Conservation (phyloP, 2,797 vertebrate species). For the Nyctibius grandis region DNA sequence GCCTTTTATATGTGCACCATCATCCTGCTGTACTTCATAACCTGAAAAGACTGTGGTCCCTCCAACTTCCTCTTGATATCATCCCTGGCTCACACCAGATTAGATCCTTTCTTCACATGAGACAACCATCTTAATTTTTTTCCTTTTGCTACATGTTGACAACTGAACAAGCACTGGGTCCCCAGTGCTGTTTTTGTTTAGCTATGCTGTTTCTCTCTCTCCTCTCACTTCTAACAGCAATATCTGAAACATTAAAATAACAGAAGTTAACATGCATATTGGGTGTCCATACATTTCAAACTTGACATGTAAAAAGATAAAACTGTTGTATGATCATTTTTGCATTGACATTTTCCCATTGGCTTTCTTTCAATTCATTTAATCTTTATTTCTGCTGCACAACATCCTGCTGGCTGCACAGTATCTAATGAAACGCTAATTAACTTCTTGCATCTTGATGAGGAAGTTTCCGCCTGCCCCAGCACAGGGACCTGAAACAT, state of each 20-base stretch:
- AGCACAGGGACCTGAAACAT: neutral
- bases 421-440: conserved; percentile 33
- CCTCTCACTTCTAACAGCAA: neutral
- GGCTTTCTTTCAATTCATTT: neutral
- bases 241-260: neutral
- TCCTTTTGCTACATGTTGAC: neutral
- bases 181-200: neutral
- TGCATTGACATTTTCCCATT: neutral
- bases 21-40: neutral
- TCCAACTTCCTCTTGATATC: neutral
- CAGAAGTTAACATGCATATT: neutral
- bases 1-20: neutral
- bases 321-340: neutral
- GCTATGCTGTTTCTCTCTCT: neutral
- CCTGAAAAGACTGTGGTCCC: neutral
- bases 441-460: conserved; percentile 14
- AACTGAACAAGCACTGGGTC: neutral
- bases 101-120: neutral
- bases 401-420: neutral
- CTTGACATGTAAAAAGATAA: neutral
- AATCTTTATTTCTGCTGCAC: neutral
- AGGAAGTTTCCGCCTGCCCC: neutral
- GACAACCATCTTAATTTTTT: neutral
- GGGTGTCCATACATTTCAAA: neutral
- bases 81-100: neutral